phyloP scores from a whole-genome alignment of 37 sponge, comb jelly and placozoan species.

The Cladorhizidae sp. region DNA sequence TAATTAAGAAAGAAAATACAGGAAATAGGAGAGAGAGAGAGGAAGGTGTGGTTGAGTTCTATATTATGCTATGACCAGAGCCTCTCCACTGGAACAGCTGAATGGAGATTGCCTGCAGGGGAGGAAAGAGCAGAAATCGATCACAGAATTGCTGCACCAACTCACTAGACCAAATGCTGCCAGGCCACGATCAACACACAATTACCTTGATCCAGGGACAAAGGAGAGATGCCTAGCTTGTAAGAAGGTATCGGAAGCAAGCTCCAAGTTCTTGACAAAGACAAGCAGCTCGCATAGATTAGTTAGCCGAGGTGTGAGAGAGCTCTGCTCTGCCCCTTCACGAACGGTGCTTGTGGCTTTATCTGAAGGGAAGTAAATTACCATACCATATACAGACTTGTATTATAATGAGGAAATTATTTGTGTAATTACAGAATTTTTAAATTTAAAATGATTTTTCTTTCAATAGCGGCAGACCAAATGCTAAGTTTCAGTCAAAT shows the following conservation, averaged over 20 bases:
- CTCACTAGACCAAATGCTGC: too few relatives aligned
- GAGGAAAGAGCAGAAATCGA: neutral
- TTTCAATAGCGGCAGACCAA: too few relatives aligned
- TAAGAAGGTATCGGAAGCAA: slow-evolving; percentile 5
- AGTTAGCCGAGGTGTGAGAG: slow-evolving; percentile 28
- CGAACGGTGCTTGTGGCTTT: slow-evolving; percentile 41
- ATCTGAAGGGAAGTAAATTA: slow-evolving; percentile 30
- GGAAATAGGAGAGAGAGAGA: neutral
- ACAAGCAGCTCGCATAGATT: slow-evolving; percentile 57
- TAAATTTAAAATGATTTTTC: too few relatives aligned
- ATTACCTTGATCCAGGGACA: neutral
- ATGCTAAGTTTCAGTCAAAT: too few relatives aligned
- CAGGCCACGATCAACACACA: too few relatives aligned
- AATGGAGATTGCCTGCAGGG: slow-evolving; percentile 24
- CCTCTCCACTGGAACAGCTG: slow-evolving; percentile 30
- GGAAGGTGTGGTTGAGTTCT: neutral
- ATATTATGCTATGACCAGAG: slow-evolving; percentile 20
- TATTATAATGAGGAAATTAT: too few relatives aligned
- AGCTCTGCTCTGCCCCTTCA: neutral
- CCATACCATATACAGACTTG: too few relatives aligned
- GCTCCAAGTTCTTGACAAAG: slow-evolving; percentile 67
- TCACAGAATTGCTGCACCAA: too few relatives aligned
- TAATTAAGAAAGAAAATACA: neutral
- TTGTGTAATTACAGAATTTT: too few relatives aligned
- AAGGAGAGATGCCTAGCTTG: neutral